Evolutionary conservation across 1,140 invertebrate species (phyloP).

Genomic region (Temnothorax nylanderi): DNA sequence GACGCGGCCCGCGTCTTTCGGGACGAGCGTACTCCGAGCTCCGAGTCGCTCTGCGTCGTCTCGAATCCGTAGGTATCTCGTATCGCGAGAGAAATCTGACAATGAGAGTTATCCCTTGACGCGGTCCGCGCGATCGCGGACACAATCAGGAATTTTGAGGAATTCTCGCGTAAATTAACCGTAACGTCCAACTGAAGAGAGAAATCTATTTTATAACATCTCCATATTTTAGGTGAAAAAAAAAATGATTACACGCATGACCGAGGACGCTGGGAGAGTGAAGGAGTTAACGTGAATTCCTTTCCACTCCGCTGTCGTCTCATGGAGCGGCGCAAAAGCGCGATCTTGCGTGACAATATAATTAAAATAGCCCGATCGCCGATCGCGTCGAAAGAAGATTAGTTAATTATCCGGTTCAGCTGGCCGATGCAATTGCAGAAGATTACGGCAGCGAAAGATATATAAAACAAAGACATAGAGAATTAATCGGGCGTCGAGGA

Average conservation of each 20-base stretch:
- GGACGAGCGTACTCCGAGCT: background rate
- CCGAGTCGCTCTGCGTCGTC: background rate
- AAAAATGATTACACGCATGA: background rate
- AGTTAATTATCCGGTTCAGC: constrained; percentile 21
- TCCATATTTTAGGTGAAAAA: background rate
- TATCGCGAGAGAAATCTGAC: background rate
- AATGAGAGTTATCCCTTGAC: background rate
- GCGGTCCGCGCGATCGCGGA: too few relatives aligned
- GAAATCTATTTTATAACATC: background rate
- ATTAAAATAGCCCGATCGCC: constrained; percentile 18
- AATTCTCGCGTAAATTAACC: background rate
- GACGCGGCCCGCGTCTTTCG: background rate
- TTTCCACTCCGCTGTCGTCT: background rate
- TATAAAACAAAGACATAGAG: background rate
- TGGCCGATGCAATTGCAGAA: background rate
- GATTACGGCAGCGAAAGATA: background rate
- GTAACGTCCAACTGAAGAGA: background rate
- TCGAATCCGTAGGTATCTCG: background rate
- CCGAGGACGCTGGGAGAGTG: too few relatives aligned
- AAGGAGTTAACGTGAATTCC: background rate
- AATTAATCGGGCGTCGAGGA: constrained; percentile 26
- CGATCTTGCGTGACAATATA: constrained; percentile 14
- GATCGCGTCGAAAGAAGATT: background rate
- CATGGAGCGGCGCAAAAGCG: background rate
- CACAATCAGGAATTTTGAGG: background rate